Conservation (phyloP, 2,113 vertebrate species). For the Pristiophorus japonicus region DNA sequence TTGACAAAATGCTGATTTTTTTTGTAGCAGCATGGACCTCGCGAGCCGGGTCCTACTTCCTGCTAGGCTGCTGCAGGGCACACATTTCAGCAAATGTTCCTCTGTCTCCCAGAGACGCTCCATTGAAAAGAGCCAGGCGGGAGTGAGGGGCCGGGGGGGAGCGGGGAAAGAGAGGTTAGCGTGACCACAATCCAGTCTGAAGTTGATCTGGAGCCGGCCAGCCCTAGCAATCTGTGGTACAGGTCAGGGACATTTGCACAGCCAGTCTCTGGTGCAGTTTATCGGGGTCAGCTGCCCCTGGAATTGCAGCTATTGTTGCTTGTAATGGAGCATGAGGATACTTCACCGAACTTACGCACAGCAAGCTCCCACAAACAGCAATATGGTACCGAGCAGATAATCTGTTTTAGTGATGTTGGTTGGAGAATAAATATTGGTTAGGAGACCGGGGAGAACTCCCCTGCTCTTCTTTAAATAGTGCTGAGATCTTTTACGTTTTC, state of each 20-base stretch:
- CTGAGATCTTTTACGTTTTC: neutral
- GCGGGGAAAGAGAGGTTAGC: too few species aligned
- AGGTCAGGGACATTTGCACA: neutral
- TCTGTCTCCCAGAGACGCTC: neutral
- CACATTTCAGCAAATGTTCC: neutral
- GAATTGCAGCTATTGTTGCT: neutral
- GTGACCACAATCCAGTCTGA: neutral
- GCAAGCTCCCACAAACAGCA: neutral
- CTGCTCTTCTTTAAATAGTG: neutral
- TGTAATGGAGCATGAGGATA: neutral
- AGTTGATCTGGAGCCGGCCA: too few species aligned
- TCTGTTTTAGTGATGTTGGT: neutral
- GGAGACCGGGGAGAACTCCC: neutral
- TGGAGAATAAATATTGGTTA: neutral
- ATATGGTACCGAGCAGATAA: neutral
- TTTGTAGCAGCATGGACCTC: neutral
- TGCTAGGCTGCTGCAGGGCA: neutral
- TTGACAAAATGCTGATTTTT: neutral
- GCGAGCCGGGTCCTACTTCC: neutral
- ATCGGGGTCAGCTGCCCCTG: too few species aligned
- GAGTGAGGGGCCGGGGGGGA: too few species aligned
- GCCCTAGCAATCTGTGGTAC: neutral
- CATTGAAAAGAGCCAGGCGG: neutral
- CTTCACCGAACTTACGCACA: neutral
- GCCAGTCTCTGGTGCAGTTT: too few species aligned